phyloP scores from a whole-genome alignment of 2,888 invertebrate species.

The Stenodema calcarata region DNA sequence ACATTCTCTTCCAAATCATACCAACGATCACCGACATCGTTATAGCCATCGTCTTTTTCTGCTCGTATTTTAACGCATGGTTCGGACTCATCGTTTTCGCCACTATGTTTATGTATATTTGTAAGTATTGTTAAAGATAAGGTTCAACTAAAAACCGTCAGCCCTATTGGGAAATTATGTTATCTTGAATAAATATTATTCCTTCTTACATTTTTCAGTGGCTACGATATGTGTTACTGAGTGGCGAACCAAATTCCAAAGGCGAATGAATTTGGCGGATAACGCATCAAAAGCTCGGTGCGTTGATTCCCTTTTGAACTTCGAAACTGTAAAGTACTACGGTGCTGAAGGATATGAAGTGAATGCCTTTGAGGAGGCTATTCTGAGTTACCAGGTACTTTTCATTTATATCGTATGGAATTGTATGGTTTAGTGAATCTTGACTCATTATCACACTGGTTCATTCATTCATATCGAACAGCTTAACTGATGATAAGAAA shows the following conservation, averaged over 20 bases:
- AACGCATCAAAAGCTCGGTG: conserved; percentile 90
- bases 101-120: conserved; percentile 90
- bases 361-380: conserved; percentile 81
- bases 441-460: too few species aligned
- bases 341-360: conserved; percentile 94
- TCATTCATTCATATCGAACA: too few species aligned
- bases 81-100: conserved; percentile 93
- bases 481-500: too few species aligned
- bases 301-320: conserved; percentile 95
- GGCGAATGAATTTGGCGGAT: conserved; percentile 92
- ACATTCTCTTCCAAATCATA: conserved; percentile 88
- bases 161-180: too few species aligned
- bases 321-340: conserved; percentile 98
- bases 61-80: conserved; percentile 87
- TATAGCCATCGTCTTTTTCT: conserved; percentile 88
- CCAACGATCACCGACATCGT: conserved; percentile 93
- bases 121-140: conserved; percentile 21
- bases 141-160: too few species aligned
- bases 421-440: too few species aligned
- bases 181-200: too few species aligned
- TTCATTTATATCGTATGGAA: background rate
- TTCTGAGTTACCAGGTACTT: conserved; percentile 79
- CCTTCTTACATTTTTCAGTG: conserved; percentile 72
- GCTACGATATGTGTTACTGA: conserved; percentile 91
- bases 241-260: conserved; percentile 95